Conservation (phyloP, 2,888 invertebrate genomes). For the Syrphus vitripennis region DNA sequence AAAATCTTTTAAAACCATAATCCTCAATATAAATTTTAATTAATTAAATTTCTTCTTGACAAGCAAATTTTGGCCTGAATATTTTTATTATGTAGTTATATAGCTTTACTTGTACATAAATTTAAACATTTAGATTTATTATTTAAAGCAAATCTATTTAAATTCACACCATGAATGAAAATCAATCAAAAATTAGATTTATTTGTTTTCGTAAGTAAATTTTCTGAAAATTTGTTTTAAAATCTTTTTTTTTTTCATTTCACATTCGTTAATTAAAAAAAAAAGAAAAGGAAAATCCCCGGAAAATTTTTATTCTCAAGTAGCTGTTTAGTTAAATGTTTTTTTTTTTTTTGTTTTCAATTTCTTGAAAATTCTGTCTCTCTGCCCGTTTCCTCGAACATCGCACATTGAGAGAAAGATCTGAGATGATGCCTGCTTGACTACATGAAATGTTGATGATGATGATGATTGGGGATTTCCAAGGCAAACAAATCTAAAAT, state of each 20-base stretch:
- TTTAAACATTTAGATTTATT: background rate
- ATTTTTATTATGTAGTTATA: too few relatives aligned
- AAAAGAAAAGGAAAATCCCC: background rate
- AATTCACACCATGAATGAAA: conserved; percentile 6
- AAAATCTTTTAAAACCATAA: background rate
- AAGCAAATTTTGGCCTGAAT: background rate
- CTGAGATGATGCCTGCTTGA: conserved; percentile 1
- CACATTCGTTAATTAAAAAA: background rate
- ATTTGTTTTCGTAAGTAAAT: conserved; percentile 6
- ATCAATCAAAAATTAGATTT: conserved; percentile 26
- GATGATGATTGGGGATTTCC: conserved; percentile 70
- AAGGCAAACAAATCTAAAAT: conserved; percentile 63
- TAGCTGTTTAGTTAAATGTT: background rate
- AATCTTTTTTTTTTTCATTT: background rate
- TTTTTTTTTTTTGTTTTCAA: too few relatives aligned
- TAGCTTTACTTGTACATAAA: background rate
- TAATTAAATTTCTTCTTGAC: background rate
- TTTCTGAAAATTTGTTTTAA: background rate
- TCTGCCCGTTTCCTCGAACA: background rate
- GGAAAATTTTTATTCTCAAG: background rate
- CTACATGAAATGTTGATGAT: conserved; percentile 15
- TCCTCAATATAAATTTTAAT: background rate
- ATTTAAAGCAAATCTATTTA: background rate
- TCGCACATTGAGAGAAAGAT: too few relatives aligned
- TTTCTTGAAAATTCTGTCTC: background rate